These are phyloP conservation scores for Arremon aurantiirostris DNA, from an alignment of 2,797 vertebrate species.

Conservation along the genomic window DNA sequence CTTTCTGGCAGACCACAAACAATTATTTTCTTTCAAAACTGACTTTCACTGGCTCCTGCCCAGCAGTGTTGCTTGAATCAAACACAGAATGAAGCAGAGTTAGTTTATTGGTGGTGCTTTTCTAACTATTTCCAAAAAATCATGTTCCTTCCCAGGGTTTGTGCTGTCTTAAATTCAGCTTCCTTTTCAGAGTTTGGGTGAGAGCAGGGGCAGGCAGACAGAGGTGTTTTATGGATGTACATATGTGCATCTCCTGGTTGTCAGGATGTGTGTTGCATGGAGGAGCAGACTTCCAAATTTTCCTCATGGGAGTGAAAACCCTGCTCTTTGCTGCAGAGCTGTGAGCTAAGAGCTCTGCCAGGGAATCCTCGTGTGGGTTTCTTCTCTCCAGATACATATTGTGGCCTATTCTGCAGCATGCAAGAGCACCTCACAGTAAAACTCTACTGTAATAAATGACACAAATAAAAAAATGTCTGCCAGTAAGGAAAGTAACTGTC, in stretches of 20 bases:
- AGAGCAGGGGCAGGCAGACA: fast-evolving
- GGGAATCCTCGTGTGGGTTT: not conserved
- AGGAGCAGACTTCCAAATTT: not conserved
- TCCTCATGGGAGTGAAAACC: not conserved
- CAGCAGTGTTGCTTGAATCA: not conserved
- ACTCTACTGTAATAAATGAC: not conserved
- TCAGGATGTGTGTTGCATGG: not conserved
- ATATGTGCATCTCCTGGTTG: not conserved
- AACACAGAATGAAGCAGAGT: not conserved
- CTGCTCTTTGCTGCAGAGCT: not conserved
- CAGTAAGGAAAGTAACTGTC: not conserved
- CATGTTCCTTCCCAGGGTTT: not conserved
- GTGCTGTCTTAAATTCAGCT: not conserved
- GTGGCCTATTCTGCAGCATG: not conserved
- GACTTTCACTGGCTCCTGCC: not conserved
- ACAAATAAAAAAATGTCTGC: not conserved
- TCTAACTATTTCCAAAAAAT: not conserved
- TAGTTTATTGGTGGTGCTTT: not conserved
- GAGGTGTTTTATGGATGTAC: fast-evolving
- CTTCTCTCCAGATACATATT: not conserved
- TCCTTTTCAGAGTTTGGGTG: not conserved
- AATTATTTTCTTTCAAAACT: not conserved
- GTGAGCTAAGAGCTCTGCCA: not conserved
- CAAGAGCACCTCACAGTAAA: not conserved
- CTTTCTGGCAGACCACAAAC: not conserved